Evolutionary conservation across 1,140 invertebrate genomes (phyloP), one percentile per base, ranked within the genome.

Genomic region (Drosophila trapezifrons): DNA sequence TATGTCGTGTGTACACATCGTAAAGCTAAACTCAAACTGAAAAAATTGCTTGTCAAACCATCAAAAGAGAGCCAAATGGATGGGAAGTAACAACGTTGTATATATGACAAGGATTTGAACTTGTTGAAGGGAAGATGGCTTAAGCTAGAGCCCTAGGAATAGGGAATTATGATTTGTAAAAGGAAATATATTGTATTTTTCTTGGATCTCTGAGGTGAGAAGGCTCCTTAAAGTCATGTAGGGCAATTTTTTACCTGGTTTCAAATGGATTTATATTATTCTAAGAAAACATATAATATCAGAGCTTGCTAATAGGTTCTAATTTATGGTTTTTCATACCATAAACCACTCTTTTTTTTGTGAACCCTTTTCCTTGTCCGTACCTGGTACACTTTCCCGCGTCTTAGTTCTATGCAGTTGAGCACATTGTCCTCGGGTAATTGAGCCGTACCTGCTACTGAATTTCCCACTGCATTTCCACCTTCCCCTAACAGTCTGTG

Each of bases 381-480:
- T 20, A 20, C 7, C 18, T 17, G 17, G 37, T 51, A 46, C 27
- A 27, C 8, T 17, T 46, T 64, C 2, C 15, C 46, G 25, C 20
- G 9, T 15, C 60, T 52, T 49, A 64, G 55, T 66, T 43, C 65
- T 43, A 66, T 52, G 46, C 65, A 69, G 60, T 69, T 69, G 29
- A 65, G 62, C 65, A 52, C 60, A 52, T 69, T 69, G 65, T 69
- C 29, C 65, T 40, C 15, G 18, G 62, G 46, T 69, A 69, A 69
- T 69, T 69, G 65, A 69, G 65, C 46, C 15, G n/a, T 51, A 25
- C 18, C 64, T 67, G 59, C 64, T 67, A 59, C 27, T 66, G 59
- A 64, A 66, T 66, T 64, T 66, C 64, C 59, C 64, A 66, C 64
- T 67, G 59, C 65, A 67, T 67, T 67, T 65, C 37, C 62, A 69